These are phyloP conservation scores for Scrobipalpa costella DNA, from an alignment of 2,888 invertebrate genomes.

Conservation along the genomic window DNA sequence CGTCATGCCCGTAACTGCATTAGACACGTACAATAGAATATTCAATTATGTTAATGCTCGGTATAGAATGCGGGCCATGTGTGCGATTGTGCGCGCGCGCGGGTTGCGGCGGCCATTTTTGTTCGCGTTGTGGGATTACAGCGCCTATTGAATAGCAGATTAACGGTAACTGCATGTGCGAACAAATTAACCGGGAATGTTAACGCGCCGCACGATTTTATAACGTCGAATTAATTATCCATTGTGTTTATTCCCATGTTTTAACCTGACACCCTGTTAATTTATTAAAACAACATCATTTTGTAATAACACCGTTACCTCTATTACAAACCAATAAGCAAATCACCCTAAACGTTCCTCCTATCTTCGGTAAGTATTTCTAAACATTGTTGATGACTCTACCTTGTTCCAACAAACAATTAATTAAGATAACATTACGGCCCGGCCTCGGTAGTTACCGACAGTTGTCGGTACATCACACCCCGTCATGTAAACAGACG, in stretches of 20 bases:
- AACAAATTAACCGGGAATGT: slow-evolving; percentile 34
- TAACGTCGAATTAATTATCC: slow-evolving; percentile 18
- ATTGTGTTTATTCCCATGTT: slow-evolving; percentile 12
- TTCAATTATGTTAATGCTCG: slow-evolving; percentile 68
- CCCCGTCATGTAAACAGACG: slow-evolving; percentile 37
- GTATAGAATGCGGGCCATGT: slow-evolving; percentile 50
- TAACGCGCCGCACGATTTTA: slow-evolving; percentile 14
- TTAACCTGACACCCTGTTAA: not conserved
- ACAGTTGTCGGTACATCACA: not conserved
- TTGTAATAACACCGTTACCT: not conserved
- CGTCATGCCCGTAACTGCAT: slow-evolving; percentile 62
- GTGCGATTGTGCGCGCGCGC: slow-evolving; percentile 63
- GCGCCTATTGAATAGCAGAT: slow-evolving; percentile 55
- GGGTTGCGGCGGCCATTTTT: slow-evolving; percentile 47
- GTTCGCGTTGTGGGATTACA: slow-evolving; percentile 51
- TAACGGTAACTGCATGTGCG: slow-evolving; percentile 38
- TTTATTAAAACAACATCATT: not conserved
- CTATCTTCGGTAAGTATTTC: slow-evolving; percentile 1
- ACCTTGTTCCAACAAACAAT: slow-evolving; percentile 29
- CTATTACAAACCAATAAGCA: slow-evolving; percentile 1
- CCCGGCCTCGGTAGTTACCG: too few relatives aligned
- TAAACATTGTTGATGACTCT: slow-evolving; percentile 24
- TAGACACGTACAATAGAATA: slow-evolving; percentile 71
- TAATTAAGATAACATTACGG: slow-evolving; percentile 30
- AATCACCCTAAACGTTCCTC: not conserved